Base-by-base conservation (phyloP, 2,888 invertebrate genomes). In the Hyppa rectilinea region DNA sequence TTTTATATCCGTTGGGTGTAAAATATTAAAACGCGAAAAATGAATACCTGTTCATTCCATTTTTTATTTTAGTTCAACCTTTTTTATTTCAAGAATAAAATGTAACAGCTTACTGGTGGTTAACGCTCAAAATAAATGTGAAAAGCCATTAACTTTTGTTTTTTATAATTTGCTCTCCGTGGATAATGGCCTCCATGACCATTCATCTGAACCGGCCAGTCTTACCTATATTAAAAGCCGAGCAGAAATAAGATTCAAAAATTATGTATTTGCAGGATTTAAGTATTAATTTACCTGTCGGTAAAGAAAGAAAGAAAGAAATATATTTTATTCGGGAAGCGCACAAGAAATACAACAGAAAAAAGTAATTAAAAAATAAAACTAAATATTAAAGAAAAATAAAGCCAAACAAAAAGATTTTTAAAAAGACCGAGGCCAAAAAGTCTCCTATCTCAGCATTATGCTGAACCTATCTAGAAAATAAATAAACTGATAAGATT, bases 111-210 rank as follows among this genome's bases (percentile, higher is more conserved):
- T 40, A 26, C 38, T 49, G 50, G 36, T 20, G 14, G 20, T 56
- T 12, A 31, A 10, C 17, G 12, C 2, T 29, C 36, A 34, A 36
- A 58, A 76, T 43, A 52, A 76, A 68, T 40, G 2, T n/a, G 29
- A 26, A 45, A 58, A 45, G 38, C 50, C 56, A 52, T 68, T 58
- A 50, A 52, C 45, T 52, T 76, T 68, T 68, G 9, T 68, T 52
- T 59, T 50, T 76, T 4, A 47, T 69, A 43, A 53, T 77, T 69
- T 36, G 7, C 2, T 76, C 36, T 40, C 43, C 6, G 38, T 36
- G n/a, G 26, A 20, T 58, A 45, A 76, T 40, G 56, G 56, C 58
- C 12, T 52, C 23, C 36, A 55, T 76, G 56, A 26, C 29, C 50
- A 56, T 67, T 49, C 20, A 17, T 55, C 9, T 43, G 26, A 43